Evolutionary conservation across 2,888 invertebrate genomes (phyloP).

Genomic region (Schizotus pectinicornis): DNA sequence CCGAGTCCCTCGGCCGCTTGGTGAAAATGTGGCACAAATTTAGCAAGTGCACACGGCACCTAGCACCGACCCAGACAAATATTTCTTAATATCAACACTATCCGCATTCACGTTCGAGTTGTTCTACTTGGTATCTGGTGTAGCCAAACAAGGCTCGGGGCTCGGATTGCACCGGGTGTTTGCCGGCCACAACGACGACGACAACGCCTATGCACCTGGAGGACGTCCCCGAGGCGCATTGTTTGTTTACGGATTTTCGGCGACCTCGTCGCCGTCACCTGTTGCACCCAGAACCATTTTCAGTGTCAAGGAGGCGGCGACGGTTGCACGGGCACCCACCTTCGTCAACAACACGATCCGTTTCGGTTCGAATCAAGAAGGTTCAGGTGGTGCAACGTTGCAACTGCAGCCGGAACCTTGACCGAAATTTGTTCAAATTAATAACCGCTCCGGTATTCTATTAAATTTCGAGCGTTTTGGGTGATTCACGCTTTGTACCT

Average conservation of each 20-base stretch:
- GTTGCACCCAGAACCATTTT: constrained; percentile 7
- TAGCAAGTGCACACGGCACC: constrained; percentile 44
- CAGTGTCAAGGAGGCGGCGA: constrained; percentile 16
- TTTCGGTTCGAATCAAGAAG: background rate
- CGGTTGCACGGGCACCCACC: background rate
- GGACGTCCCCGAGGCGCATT: constrained; percentile 21
- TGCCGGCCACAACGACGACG: constrained; percentile 35
- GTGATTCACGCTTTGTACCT: too few species aligned
- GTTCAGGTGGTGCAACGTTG: background rate
- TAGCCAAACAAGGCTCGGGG: constrained; percentile 51
- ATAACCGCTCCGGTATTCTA: background rate
- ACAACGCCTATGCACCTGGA: constrained; percentile 25
- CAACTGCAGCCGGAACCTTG: constrained; percentile 15
- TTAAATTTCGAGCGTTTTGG: too few species aligned
- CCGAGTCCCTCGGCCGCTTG: constrained; percentile 13
- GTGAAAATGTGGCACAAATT: constrained; percentile 33
- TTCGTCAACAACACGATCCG: background rate
- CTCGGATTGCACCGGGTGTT: constrained; percentile 42
- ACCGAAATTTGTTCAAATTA: constrained; percentile 8
- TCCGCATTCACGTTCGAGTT: constrained; percentile 36
- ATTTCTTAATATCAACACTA: constrained; percentile 38
- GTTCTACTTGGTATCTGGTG: constrained; percentile 42
- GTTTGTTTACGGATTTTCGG: constrained; percentile 13
- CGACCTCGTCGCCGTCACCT: constrained; percentile 12
- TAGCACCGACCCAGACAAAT: constrained; percentile 35